Percentiles rank a stretch among this genome's conserved stretches.
Conservation (phyloP, 2,888 invertebrate species). For the Aspidiotus rigidus region DNA sequence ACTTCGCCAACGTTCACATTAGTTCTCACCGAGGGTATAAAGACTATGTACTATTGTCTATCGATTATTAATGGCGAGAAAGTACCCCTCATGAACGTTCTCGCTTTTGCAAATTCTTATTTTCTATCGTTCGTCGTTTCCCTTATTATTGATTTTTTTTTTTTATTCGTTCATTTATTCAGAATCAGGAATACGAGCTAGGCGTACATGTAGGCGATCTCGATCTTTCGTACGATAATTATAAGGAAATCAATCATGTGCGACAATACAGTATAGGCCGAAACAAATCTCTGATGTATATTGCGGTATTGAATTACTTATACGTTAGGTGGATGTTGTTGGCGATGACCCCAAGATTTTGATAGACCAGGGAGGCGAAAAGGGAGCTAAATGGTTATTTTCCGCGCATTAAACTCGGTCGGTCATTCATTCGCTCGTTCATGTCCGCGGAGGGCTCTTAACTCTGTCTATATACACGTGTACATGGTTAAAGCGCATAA, state of each 20-base stretch:
- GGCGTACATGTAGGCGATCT: neutral
- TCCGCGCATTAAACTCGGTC: conserved; percentile 32
- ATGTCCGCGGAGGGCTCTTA: neutral
- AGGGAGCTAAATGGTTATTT: conserved; percentile 30
- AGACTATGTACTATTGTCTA: conserved; percentile 26
- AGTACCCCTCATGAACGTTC: neutral
- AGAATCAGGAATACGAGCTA: neutral
- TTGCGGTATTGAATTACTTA: too few relatives aligned
- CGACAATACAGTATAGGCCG: neutral
- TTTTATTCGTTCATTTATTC: neutral
- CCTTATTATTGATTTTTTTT: neutral
- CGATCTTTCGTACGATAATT: neutral
- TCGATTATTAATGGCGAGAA: conserved; percentile 32
- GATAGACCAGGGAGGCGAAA: conserved; percentile 10
- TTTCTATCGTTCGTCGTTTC: neutral
- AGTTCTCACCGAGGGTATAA: conserved; percentile 11
- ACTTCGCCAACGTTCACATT: conserved; percentile 13
- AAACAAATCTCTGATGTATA: too few relatives aligned
- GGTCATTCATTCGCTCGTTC: conserved; percentile 23
- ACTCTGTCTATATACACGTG: neutral
- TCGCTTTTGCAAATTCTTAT: conserved; percentile 14
- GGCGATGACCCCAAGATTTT: conserved; percentile 8
- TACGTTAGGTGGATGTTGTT: neutral
- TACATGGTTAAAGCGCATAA: neutral
- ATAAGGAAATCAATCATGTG: neutral